phyloP scores from a whole-genome alignment of 2,113 vertebrate genomes.

The Stegastes partitus region DNA sequence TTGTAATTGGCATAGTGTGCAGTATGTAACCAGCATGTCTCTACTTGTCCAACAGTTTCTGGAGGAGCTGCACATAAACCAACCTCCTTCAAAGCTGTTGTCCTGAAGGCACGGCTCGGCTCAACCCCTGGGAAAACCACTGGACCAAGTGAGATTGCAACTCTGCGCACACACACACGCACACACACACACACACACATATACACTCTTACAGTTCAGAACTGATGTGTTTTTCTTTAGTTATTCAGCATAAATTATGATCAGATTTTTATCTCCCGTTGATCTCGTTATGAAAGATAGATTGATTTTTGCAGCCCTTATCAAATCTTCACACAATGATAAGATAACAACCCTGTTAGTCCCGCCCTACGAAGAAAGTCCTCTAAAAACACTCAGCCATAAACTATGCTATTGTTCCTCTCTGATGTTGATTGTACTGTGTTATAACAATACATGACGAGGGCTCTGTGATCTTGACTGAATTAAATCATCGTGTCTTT shows the following conservation, averaged over 20 bases:
- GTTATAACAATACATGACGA: conserved; percentile 2
- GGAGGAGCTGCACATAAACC: conserved; percentile 45
- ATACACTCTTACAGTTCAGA: too few relatives aligned
- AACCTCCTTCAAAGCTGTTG: conserved; percentile 53
- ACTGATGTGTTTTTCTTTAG: background rate
- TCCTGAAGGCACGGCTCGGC: conserved; percentile 59
- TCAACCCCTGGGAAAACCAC: conserved; percentile 48
- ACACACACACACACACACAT: too few relatives aligned
- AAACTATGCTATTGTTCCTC: background rate
- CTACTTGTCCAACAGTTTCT: conserved; percentile 50
- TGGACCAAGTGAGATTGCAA: conserved; percentile 62
- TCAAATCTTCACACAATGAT: conserved; percentile 4
- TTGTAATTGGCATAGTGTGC: too few relatives aligned
- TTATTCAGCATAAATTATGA: background rate
- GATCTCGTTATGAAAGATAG: background rate
- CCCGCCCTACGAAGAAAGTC: background rate
- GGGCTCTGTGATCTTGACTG: conserved; percentile 29
- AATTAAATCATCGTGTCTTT: conserved; percentile 6
- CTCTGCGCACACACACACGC: background rate
- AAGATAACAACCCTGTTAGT: background rate
- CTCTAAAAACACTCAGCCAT: background rate
- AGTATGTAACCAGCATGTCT: conserved; percentile 2
- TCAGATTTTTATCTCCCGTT: background rate
- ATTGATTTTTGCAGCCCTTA: background rate
- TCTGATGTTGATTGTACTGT: background rate